These are phyloP conservation scores for Premnoplex brunnescens DNA, from an alignment of 2,797 vertebrate species.

Conservation along the genomic window DNA sequence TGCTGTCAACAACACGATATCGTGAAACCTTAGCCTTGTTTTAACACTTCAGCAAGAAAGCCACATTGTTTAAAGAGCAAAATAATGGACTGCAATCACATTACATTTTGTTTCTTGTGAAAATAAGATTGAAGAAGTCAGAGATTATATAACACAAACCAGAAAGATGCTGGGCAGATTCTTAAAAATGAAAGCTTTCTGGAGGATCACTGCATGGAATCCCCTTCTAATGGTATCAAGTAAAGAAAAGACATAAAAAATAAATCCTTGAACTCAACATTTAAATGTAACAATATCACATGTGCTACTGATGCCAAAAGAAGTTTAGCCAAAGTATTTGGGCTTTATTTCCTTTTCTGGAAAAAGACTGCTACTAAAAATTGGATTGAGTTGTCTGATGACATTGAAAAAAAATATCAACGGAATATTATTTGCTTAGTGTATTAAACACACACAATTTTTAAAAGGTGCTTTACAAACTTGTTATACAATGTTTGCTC, in stretches of 20 bases:
- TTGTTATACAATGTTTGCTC: neutral
- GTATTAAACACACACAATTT: slow-evolving; percentile 1
- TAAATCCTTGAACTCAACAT: slow-evolving; percentile 24
- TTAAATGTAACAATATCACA: slow-evolving; percentile 16
- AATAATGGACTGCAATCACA: rapidly evolving
- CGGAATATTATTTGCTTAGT: neutral
- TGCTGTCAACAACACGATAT: neutral
- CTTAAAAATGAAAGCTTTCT: slow-evolving; percentile 7
- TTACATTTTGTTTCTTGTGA: neutral
- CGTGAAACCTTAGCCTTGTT: neutral
- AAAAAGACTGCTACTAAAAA: slow-evolving; percentile 15
- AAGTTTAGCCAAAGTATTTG: slow-evolving; percentile 17
- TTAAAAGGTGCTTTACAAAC: slow-evolving; percentile 23
- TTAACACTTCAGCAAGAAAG: neutral
- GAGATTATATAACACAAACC: neutral
- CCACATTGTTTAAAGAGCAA: neutral
- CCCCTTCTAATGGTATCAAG: neutral
- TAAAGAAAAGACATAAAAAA: neutral
- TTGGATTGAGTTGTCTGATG: neutral
- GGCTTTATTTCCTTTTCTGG: slow-evolving; percentile 42
- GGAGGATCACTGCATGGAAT: neutral
- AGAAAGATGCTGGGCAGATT: neutral
- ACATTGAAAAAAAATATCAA: neutral
- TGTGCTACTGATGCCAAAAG: slow-evolving; percentile 5
- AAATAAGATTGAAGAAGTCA: neutral